A percentile compares a stretch with the other conserved stretches of the same genome.
phyloP scores from a whole-genome alignment of 1,140 invertebrate species.

The Cardiocondyla obscurior region DNA sequence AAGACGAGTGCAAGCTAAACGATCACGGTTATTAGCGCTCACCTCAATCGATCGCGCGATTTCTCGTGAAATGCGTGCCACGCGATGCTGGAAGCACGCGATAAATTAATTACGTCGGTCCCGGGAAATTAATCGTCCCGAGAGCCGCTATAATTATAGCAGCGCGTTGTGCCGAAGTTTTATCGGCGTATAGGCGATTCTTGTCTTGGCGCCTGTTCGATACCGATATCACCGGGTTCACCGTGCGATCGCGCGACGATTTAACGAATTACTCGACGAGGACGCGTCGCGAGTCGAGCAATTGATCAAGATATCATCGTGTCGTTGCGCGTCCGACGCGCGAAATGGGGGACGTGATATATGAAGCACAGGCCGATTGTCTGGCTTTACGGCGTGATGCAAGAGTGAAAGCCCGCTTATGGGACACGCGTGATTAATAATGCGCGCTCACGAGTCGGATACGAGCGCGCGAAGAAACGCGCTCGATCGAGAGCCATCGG shows the following conservation, averaged over 20 bases:
- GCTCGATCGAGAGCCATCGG: constrained; percentile 57
- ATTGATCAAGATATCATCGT: constrained; percentile 64
- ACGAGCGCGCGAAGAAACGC: not conserved
- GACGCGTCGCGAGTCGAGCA: not conserved
- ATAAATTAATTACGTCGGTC: constrained; percentile 31
- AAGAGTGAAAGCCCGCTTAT: constrained; percentile 65
- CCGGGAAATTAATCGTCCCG: constrained; percentile 28
- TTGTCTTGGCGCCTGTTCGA: not conserved
- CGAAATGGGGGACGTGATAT: constrained; percentile 50
- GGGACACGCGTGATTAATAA: constrained; percentile 60
- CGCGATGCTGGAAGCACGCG: constrained; percentile 28
- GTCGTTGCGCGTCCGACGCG: constrained; percentile 52
- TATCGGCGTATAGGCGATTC: not conserved
- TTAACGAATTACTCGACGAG: not conserved
- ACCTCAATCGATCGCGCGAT: constrained; percentile 25
- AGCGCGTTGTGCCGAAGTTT: not conserved
- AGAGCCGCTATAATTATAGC: constrained; percentile 26
- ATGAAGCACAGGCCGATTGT: constrained; percentile 56
- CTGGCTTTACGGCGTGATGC: constrained; percentile 42
- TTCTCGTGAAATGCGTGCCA: constrained; percentile 17
- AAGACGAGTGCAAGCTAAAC: not conserved
- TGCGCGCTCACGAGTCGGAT: constrained; percentile 18
- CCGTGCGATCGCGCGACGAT: not conserved
- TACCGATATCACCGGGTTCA: not conserved
- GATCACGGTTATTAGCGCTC: constrained; percentile 19